phyloP scores from a whole-genome alignment of 2,797 vertebrate genomes.

The Diceros bicornis region DNA sequence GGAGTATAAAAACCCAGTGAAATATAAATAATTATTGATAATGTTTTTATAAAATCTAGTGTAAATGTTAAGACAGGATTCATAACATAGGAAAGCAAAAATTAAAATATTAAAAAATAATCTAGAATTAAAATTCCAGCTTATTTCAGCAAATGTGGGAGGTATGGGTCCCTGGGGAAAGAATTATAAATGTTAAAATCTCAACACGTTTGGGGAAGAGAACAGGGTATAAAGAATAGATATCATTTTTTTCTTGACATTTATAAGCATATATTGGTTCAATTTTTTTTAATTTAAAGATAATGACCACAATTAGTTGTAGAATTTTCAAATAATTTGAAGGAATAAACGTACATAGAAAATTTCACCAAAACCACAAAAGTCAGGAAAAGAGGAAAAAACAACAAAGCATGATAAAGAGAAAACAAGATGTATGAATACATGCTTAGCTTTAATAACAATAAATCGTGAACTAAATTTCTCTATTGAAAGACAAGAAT shows the following conservation, averaged over 20 bases:
- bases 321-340: constrained; percentile 37
- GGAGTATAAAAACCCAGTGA: not conserved
- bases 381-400: not conserved
- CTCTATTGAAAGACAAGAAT: constrained; percentile 6
- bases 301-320: not conserved
- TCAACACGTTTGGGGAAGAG: not conserved
- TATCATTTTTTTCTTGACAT: not conserved
- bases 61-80: not conserved
- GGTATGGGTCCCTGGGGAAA: not conserved
- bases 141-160: constrained; percentile 2
- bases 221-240: not conserved
- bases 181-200: not conserved
- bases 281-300: not conserved
- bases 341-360: not conserved
- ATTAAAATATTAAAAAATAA: not conserved
- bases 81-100: constrained; percentile 5
- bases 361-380: not conserved
- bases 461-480: constrained; percentile 29
- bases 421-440: not conserved
- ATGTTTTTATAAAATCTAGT: not conserved
- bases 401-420: not conserved
- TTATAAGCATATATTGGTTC: not conserved
- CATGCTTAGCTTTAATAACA: not conserved
- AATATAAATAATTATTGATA: not conserved
- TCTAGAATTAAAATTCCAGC: constrained; percentile 1